Conservation (phyloP, 2,797 vertebrate genomes). For the Pangasius krempfi region DNA sequence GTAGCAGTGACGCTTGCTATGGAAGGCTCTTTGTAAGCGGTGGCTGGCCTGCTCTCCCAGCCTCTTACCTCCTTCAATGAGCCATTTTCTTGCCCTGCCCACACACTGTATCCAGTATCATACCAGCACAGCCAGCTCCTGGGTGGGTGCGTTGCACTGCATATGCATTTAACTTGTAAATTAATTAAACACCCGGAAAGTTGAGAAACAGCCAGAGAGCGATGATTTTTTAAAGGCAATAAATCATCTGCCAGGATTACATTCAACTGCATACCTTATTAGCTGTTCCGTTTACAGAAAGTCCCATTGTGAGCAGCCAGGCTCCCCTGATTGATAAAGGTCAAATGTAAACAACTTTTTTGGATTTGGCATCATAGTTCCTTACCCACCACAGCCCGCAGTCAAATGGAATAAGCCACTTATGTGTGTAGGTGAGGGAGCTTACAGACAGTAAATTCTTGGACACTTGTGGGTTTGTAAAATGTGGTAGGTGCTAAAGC, state of each 20-base stretch:
- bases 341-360: constrained; percentile 69
- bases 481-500: constrained; percentile 39
- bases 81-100: constrained; percentile 71
- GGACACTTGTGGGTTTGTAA: constrained; percentile 36
- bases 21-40: constrained; percentile 76
- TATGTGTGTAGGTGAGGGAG: constrained; percentile 34
- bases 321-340: constrained; percentile 67
- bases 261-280: constrained; percentile 64
- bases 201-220: constrained; percentile 71
- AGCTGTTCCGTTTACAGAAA: constrained; percentile 65
- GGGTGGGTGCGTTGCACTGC: constrained; percentile 74
- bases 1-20: constrained; percentile 76
- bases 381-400: constrained; percentile 45
- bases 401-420: constrained; percentile 46
- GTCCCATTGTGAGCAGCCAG: constrained; percentile 59
- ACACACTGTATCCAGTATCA: constrained; percentile 65
- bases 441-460: constrained; percentile 40
- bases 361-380: constrained; percentile 56
- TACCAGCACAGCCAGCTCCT: constrained; percentile 66
- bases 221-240: constrained; percentile 61
- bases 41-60: constrained; percentile 65
- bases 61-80: constrained; percentile 68
- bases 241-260: constrained; percentile 74
- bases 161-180: constrained; percentile 75
- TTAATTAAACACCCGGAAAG: constrained; percentile 77